Evolutionary conservation across 2,113 vertebrate species (phyloP).

Genomic region (Ranitomeya variabilis): DNA sequence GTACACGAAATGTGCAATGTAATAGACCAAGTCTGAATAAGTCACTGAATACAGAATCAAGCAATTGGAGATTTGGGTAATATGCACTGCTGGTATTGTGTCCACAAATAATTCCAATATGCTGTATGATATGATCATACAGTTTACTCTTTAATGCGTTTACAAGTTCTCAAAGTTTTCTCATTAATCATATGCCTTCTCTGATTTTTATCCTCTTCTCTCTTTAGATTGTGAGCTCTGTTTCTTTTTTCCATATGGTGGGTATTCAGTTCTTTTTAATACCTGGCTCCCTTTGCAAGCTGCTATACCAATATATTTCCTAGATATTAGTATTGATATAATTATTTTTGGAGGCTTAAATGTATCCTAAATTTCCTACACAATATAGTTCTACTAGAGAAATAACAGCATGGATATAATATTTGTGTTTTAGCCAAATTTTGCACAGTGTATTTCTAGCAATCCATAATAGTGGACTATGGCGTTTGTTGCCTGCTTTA

Average conservation of each 20-base stretch:
- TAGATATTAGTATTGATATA: background rate
- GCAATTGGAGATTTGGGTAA: too few species aligned
- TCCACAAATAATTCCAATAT: too few species aligned
- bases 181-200: background rate
- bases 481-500: constrained; percentile 75
- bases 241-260: background rate
- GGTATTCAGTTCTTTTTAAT: background rate
- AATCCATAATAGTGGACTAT: constrained; percentile 44
- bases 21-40: too few species aligned
- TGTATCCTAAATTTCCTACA: background rate
- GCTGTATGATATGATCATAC: too few species aligned
- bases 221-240: background rate
- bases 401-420: constrained; percentile 30
- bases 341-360: background rate
- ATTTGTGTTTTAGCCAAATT: constrained; percentile 12
- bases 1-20: too few species aligned
- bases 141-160: background rate
- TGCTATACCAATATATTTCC: background rate
- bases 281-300: background rate
- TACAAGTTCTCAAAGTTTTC: background rate
- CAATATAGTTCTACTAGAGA: background rate
- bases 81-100: too few species aligned
- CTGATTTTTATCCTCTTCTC: background rate
- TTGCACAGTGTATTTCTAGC: background rate
- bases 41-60: too few species aligned